These are phyloP conservation scores for Epinotia nisella DNA, from an alignment of 2,888 invertebrate species.

Conservation along the genomic window DNA sequence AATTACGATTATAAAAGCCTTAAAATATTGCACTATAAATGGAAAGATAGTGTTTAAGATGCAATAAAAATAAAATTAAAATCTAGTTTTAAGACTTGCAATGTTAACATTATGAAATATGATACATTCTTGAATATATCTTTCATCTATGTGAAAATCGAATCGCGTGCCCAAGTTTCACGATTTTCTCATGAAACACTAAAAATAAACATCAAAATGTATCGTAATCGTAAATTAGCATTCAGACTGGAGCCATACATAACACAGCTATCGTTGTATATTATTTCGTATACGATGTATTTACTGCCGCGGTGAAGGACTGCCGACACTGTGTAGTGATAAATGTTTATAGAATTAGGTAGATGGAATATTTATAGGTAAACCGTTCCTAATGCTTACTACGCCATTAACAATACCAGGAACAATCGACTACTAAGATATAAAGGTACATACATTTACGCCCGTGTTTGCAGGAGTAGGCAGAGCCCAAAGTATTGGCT, in stretches of 20 bases:
- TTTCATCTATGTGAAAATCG: not conserved
- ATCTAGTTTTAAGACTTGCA: too few species aligned
- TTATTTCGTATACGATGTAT: slow-evolving; percentile 5
- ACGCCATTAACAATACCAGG: too few species aligned
- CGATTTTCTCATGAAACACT: slow-evolving; percentile 4
- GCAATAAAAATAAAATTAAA: too few species aligned
- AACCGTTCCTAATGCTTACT: not conserved
- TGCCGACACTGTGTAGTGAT: not conserved
- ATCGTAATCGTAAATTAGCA: slow-evolving; percentile 24
- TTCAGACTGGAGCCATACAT: slow-evolving; percentile 22
- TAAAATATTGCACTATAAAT: too few species aligned
- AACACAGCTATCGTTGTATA: not conserved
- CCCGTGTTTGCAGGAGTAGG: too few species aligned
- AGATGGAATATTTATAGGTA: not conserved
- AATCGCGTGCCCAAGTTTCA: not conserved
- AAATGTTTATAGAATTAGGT: not conserved
- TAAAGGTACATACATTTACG: too few species aligned
- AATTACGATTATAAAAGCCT: too few species aligned
- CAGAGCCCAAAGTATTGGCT: too few species aligned
- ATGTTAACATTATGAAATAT: too few species aligned
- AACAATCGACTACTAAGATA: too few species aligned
- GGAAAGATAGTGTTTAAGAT: too few species aligned
- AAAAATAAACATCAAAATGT: slow-evolving; percentile 13
- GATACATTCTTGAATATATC: not conserved
- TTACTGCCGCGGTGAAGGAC: slow-evolving; percentile 14